Base-by-base conservation (phyloP, 35 echinoderm and acorn worm species). In the Patiria miniata region DNA sequence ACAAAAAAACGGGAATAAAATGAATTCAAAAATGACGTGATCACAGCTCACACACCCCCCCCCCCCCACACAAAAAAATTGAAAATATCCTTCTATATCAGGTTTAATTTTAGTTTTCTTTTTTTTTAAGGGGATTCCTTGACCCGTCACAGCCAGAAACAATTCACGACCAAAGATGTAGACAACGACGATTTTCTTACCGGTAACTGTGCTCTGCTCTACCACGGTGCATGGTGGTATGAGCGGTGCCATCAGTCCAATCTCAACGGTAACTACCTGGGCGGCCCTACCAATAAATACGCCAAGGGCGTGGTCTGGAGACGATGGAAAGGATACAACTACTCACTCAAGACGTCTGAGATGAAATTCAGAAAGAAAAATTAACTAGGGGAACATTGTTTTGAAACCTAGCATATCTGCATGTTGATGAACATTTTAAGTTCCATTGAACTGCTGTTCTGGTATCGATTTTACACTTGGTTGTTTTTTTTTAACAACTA, bases 211-310 rank as follows among this genome's bases (percentile, higher is more conserved):
- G 84, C 84, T 40, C 0, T 7, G 1, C 8, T 34, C 4, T 86
- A 76, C 84, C 60, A 86, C 16, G 84, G 61, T 12, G 86, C 86
- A 0, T 93, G 92, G 92, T 93, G 92, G 92, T 93, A 93, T 73
- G 56, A 61, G 1, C 5, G 1, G 1, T 93, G 92, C 52, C 87
- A 85, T 55, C 18, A 51, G 51, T 89, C 87, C 12, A 93, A 93
- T 36, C 76, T 93, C 7, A 88, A 83, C 22, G 86, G 92, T 0
- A 19, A 85, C 2, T 93, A 93, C 52, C 83, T 79, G 16, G 82
- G 50, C 16, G 89, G 89, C n/a, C 17, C 68, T 26, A 68, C 77
- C 30, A 36, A 2, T 21, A 56, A 65, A n/a, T 78, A 22, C 52
- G 82, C 73, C 0, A 12, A 85, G 33, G 89, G 89, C 4, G 39